These are phyloP conservation scores for Champsocephalus gunnari DNA, from an alignment of 2,797 vertebrate genomes.

Conservation along the genomic window DNA sequence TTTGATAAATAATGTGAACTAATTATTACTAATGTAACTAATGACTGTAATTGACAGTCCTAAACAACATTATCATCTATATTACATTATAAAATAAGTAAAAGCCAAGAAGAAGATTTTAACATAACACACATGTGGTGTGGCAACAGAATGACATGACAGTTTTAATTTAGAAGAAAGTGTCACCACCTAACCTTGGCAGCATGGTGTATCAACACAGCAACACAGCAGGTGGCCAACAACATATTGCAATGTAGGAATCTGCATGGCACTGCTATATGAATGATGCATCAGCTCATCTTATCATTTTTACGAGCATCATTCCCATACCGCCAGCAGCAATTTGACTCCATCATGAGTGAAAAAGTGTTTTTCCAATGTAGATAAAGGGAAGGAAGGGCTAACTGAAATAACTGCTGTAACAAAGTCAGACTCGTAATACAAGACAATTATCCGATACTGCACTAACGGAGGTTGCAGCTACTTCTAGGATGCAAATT, in stretches of 20 bases:
- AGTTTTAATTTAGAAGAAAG: slow-evolving; percentile 17
- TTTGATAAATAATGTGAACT: too few species aligned
- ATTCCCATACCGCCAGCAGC: background rate
- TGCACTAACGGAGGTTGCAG: slow-evolving; percentile 40
- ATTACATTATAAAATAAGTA: background rate
- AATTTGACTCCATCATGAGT: background rate
- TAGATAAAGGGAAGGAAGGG: background rate
- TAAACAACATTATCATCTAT: background rate
- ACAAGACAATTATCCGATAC: slow-evolving; percentile 30
- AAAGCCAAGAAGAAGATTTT: background rate
- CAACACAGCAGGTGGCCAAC: slow-evolving; percentile 23
- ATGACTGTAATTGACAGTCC: too few species aligned
- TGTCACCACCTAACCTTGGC: slow-evolving; percentile 18
- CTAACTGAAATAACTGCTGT: background rate
- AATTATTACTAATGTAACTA: too few species aligned
- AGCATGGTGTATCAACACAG: too few species aligned
- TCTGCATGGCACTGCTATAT: background rate
- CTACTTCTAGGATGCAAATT: slow-evolving; percentile 47
- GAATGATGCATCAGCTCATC: slow-evolving; percentile 8
- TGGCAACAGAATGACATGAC: slow-evolving; percentile 3
- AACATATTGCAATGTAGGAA: background rate
- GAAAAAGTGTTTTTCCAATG: slow-evolving; percentile 3
- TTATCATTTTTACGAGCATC: background rate
- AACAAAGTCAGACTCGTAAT: slow-evolving; percentile 4
- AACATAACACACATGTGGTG: background rate